These are phyloP conservation scores for Montipora efflorescens DNA, from an alignment of 64 coral and sea anemone species.

Conservation along the genomic window DNA sequence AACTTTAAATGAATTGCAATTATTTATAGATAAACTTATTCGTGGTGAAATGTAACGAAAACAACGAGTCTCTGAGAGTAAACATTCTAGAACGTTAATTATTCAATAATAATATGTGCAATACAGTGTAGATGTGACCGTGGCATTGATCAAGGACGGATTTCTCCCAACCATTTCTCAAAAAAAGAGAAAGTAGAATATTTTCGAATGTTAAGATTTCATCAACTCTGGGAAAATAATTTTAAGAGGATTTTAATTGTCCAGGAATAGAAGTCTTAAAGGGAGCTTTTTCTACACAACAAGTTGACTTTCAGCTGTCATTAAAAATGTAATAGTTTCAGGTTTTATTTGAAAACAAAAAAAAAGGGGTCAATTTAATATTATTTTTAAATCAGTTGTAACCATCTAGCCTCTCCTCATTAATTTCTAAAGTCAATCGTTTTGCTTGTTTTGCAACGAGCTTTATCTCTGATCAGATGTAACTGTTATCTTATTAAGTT, in stretches of 20 bases:
- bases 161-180: neutral
- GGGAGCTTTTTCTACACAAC: neutral
- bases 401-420: too few species aligned
- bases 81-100: neutral
- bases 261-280: too few species aligned
- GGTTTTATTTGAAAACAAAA: neutral
- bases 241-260: too few species aligned
- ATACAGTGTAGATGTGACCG: neutral
- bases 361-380: neutral
- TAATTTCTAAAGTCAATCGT: too few species aligned
- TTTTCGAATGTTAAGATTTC: too few species aligned
- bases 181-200: neutral
- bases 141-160: neutral
- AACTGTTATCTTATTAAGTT: neutral
- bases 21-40: neutral
- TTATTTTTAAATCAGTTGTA: neutral
- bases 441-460: too few species aligned
- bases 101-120: constrained; percentile 7
- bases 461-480: too few species aligned
- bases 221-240: too few species aligned
- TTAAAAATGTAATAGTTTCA: neutral
- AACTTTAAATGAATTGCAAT: neutral
- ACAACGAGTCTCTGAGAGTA: neutral
- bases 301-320: neutral
- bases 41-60: neutral